Percentiles rank a stretch among this genome's conserved stretches.
These are phyloP conservation scores for Erannis defoliaria DNA, from an alignment of 2,888 invertebrate species.

Conservation along the genomic window DNA sequence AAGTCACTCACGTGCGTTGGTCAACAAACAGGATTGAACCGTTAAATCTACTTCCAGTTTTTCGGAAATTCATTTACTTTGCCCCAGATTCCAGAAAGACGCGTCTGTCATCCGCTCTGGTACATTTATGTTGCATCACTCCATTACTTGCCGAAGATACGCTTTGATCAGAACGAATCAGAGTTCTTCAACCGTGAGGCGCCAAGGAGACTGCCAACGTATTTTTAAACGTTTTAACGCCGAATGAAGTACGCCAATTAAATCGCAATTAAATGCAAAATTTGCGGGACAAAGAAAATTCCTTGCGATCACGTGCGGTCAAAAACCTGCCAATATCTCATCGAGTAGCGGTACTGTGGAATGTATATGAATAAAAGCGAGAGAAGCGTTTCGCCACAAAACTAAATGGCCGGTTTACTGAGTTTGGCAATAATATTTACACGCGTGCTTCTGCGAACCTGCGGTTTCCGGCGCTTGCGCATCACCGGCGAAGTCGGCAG, in stretches of 20 bases:
- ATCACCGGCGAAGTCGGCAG: conserved; percentile 6
- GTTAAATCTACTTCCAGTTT: conserved; percentile 66
- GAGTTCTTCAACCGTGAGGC: conserved; percentile 33
- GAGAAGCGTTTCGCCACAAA: conserved; percentile 58
- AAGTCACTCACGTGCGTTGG: conserved; percentile 49
- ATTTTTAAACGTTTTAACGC: conserved; percentile 29
- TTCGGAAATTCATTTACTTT: conserved; percentile 62
- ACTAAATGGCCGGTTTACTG: conserved; percentile 54
- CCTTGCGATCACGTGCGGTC: conserved; percentile 54
- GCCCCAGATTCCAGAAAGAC: conserved; percentile 59
- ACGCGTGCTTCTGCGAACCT: conserved; percentile 69
- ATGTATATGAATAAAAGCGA: no score
- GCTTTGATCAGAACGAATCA: conserved; percentile 37
- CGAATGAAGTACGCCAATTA: conserved; percentile 27
- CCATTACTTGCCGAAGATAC: conserved; percentile 33
- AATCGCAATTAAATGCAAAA: conserved; percentile 39
- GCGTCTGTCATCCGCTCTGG: conserved; percentile 46
- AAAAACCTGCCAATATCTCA: conserved; percentile 64
- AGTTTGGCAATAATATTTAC: conserved; percentile 70
- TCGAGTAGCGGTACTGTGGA: conserved; percentile 64
- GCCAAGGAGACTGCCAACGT: conserved; percentile 30
- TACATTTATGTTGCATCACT: conserved; percentile 42
- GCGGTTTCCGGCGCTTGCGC: conserved; percentile 68
- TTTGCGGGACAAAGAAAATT: conserved; percentile 61
- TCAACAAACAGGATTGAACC: conserved; percentile 57